These are phyloP conservation scores for Ammospiza maritima DNA, from an alignment of 2,797 vertebrate genomes.

Conservation along the genomic window DNA sequence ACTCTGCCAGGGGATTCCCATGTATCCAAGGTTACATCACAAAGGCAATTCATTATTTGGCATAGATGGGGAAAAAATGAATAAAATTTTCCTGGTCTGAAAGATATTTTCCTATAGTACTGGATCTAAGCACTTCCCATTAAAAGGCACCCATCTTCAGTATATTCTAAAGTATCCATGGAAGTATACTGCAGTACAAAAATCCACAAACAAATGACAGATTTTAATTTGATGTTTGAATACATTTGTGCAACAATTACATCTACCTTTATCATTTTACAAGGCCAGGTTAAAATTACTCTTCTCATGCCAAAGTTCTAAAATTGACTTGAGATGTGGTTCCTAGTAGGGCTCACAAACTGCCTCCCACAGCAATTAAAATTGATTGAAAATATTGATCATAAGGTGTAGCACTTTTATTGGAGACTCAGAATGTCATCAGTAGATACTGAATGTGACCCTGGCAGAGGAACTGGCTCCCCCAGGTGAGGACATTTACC, in stretches of 20 bases:
- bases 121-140: background rate
- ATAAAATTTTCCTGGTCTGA: background rate
- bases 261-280: background rate
- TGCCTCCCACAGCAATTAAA: conserved; percentile 16
- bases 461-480: background rate
- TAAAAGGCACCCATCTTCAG: background rate
- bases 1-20: background rate
- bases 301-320: background rate
- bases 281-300: conserved; percentile 1
- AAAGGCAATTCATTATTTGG: background rate
- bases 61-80: background rate
- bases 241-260: conserved; percentile 1
- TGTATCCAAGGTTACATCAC: background rate
- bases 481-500: background rate
- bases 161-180: background rate
- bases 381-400: conserved; percentile 18
- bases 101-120: background rate
- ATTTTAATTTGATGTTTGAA: conserved; percentile 16
- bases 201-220: background rate
- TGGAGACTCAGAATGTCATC: background rate
- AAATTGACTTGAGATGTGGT: background rate
- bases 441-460: background rate
- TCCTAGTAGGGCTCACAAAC: background rate
- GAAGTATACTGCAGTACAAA: background rate
- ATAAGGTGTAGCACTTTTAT: background rate